phyloP scores from a whole-genome alignment of 2,113 vertebrate species.

The Passer domesticus region DNA sequence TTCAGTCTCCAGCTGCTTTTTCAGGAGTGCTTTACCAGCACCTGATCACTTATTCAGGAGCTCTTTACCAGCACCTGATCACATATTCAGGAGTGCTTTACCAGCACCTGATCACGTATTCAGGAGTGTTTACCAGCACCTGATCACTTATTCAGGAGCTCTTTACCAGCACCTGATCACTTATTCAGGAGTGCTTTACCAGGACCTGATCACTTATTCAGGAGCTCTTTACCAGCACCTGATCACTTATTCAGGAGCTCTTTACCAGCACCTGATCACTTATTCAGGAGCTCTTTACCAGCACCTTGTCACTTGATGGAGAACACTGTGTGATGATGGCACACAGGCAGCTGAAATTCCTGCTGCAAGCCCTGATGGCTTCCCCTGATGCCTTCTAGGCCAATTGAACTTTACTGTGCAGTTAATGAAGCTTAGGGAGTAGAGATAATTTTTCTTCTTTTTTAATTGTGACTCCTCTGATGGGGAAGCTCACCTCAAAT shows the following conservation, averaged over 20 bases:
- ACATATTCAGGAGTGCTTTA: too few relatives aligned
- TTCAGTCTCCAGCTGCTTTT: background rate
- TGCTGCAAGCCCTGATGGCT: background rate
- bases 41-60: too few relatives aligned
- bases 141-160: too few relatives aligned
- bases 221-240: too few relatives aligned
- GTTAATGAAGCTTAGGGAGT: background rate
- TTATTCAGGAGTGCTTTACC: too few relatives aligned
- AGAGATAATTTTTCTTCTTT: background rate
- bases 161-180: too few relatives aligned
- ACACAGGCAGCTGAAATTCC: background rate
- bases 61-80: too few relatives aligned
- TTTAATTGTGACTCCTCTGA: background rate
- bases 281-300: background rate
- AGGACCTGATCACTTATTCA: too few relatives aligned
- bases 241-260: too few relatives aligned
- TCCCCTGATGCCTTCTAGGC: background rate
- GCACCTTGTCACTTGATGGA: background rate
- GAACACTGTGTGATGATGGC: background rate
- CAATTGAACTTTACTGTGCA: background rate
- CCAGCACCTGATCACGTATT: too few relatives aligned
- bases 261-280: too few relatives aligned
- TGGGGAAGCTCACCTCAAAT: background rate
- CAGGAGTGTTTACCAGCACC: too few relatives aligned
- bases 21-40: background rate